phyloP scores from a whole-genome alignment of 2,797 vertebrate species.

The Pangasius mekongensis region DNA sequence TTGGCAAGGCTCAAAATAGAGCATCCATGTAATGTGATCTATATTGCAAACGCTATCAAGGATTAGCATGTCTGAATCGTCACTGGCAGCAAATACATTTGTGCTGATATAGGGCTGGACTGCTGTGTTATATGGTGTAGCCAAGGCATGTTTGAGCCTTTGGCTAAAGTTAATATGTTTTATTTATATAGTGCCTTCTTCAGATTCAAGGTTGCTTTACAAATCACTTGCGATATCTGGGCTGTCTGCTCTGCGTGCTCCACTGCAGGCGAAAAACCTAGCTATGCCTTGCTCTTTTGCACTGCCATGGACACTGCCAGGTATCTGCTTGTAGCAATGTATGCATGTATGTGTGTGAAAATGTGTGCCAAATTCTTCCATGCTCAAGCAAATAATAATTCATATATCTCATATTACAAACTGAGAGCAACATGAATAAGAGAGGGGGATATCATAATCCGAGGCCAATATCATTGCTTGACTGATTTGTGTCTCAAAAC shows the following conservation, averaged over 20 bases:
- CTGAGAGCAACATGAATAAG: no score
- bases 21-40: conserved; percentile 53
- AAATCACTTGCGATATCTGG: not conserved
- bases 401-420: not conserved
- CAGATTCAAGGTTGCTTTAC: conserved; percentile 1
- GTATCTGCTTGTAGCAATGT: not conserved
- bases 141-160: not conserved
- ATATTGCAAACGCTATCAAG: not conserved
- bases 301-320: not conserved
- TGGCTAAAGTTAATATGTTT: not conserved
- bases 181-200: not conserved
- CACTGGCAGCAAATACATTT: not conserved
- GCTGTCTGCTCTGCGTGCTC: not conserved
- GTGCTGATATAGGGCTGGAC: not conserved
- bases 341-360: not conserved
- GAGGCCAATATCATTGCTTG: not conserved
- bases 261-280: not conserved
- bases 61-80: not conserved
- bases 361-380: not conserved
- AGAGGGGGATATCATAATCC: no score
- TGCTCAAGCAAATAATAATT: not conserved
- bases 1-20: conserved; percentile 50
- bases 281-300: not conserved
- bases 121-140: not conserved
- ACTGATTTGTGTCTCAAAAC: not conserved